Percentiles rank a stretch among this genome's conserved stretches.
These are phyloP conservation scores for Julus scanicus DNA, from an alignment of 2,888 invertebrate species.

Conservation along the genomic window DNA sequence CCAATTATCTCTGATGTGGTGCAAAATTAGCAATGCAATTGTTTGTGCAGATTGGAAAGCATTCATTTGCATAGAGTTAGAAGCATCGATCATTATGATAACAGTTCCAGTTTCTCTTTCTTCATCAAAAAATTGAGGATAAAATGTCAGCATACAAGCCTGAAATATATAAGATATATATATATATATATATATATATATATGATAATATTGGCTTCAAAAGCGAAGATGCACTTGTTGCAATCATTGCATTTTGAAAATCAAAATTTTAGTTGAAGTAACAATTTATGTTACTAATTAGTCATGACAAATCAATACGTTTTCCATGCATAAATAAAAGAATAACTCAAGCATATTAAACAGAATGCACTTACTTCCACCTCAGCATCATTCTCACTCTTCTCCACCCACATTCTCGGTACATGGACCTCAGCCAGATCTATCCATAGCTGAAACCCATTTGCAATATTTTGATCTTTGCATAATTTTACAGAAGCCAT, in stretches of 20 bases:
- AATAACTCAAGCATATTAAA: neutral
- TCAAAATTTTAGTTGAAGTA: no score
- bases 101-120: constrained; percentile 61
- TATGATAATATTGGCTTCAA: no score
- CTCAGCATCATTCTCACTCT: constrained; percentile 61
- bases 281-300: no score
- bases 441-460: constrained; percentile 66
- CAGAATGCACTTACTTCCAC: constrained; percentile 61
- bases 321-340: neutral
- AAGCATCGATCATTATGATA: constrained; percentile 66
- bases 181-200: no score
- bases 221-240: neutral
- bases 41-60: constrained; percentile 64
- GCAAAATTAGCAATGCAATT: constrained; percentile 64
- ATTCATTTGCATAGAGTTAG: constrained; percentile 67
- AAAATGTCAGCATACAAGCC: constrained; percentile 68
- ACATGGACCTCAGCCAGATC: constrained; percentile 66
- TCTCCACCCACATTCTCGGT: constrained; percentile 68
- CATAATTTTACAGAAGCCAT: constrained; percentile 65
- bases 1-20: constrained; percentile 64
- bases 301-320: no score
- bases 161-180: constrained; percentile 59
- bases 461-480: constrained; percentile 61
- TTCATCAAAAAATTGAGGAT: constrained; percentile 66
- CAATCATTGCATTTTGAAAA: neutral